Conservation (phyloP, 2,888 invertebrate species). For the Machimus rusticus region DNA sequence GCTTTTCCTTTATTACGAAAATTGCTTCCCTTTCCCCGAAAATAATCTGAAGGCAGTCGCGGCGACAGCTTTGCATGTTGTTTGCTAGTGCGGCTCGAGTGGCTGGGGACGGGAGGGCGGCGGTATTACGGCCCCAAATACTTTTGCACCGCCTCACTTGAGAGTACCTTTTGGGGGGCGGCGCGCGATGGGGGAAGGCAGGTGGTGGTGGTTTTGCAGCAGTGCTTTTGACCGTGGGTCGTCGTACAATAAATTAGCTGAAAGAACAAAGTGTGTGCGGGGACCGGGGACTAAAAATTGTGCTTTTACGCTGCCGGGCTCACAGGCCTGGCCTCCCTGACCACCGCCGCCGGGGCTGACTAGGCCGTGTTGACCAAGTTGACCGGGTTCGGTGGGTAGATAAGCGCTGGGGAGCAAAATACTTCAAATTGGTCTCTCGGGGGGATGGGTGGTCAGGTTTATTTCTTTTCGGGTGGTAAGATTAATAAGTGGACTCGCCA, state of each 20-base stretch:
- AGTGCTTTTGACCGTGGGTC: slow-evolving; percentile 32
- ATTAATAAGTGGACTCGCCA: background rate
- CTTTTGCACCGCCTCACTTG: background rate
- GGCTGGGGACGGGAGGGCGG: background rate
- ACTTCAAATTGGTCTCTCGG: background rate
- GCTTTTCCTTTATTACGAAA: background rate
- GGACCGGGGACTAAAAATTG: background rate
- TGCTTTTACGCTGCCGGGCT: background rate
- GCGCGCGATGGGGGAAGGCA: background rate
- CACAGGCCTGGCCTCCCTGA: background rate
- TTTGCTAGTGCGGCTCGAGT: background rate
- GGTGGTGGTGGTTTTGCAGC: background rate
- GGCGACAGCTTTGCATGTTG: slow-evolving; percentile 12
- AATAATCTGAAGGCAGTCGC: background rate
- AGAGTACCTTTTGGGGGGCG: background rate
- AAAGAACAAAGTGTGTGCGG: background rate
- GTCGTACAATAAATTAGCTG: slow-evolving; percentile 31
- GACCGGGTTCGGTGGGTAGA: background rate
- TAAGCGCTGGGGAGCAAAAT: background rate
- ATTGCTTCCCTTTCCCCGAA: slow-evolving; percentile 5
- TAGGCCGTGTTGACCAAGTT: background rate
- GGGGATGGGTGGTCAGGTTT: background rate
- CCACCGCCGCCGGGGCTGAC: background rate
- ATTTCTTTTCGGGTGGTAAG: background rate
- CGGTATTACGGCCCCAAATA: background rate